Evolutionary conservation across 2,113 vertebrate genomes (phyloP).

Genomic region (Phaethon lepturus): DNA sequence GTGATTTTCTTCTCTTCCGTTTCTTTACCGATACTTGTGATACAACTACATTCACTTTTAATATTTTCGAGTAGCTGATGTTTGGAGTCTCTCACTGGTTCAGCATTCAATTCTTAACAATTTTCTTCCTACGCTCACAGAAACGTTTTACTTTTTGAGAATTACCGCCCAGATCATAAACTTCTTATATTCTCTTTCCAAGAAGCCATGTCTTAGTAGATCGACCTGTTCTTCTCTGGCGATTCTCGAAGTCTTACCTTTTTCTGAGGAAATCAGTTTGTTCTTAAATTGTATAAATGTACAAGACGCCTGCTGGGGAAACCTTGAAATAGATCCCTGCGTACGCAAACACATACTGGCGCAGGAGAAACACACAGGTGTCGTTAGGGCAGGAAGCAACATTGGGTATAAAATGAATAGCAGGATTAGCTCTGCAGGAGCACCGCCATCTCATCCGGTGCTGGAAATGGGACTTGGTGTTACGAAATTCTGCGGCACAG

Average conservation of each 20-base stretch:
- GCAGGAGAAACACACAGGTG: neutral
- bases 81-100: neutral
- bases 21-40: neutral
- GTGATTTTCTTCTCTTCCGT: neutral
- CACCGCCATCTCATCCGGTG: neutral
- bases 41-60: neutral
- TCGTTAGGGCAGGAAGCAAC: neutral
- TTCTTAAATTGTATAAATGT: neutral
- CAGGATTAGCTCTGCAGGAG: constrained; percentile 5
- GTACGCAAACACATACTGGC: neutral
- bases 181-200: neutral
- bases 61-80: neutral
- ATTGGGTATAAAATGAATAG: accelerated
- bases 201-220: neutral
- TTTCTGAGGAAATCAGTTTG: neutral
- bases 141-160: neutral
- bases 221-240: neutral
- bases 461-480: neutral
- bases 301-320: neutral
- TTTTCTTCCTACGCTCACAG: neutral
- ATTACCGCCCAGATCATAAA: neutral
- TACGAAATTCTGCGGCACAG: neutral
- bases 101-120: neutral
- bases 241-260: neutral
- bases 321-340: neutral